Evolutionary conservation across 2,113 vertebrate species (phyloP).

Genomic region (Ibidorhyncha struthersii): DNA sequence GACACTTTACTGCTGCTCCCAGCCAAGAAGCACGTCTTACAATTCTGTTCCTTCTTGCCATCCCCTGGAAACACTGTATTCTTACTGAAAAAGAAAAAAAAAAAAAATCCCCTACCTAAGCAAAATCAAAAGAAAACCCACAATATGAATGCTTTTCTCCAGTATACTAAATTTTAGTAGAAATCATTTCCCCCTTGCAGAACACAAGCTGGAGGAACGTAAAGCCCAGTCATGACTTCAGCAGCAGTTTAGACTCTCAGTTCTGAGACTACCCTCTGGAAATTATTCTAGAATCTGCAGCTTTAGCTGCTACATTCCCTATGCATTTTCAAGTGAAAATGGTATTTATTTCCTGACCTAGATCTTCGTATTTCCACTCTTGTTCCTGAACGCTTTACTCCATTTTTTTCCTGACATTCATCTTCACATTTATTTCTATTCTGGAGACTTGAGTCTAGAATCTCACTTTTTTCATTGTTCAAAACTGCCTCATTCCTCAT

Average conservation of each 20-base stretch:
- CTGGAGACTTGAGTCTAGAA: not conserved
- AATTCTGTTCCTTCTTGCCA: not conserved
- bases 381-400: not conserved
- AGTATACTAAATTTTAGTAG: not conserved
- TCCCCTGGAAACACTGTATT: not conserved
- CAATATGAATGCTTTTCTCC: not conserved
- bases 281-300: not conserved
- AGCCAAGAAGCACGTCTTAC: fast-evolving
- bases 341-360: not conserved
- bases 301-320: not conserved
- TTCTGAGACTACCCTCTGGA: not conserved
- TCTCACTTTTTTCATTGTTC: not conserved
- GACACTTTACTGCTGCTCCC: not conserved
- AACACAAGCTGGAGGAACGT: not conserved
- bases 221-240: not conserved
- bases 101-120: not conserved
- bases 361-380: not conserved
- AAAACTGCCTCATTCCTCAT: not conserved
- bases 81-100: not conserved
- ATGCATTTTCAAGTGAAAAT: not conserved
- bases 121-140: not conserved
- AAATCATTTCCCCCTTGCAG: not conserved
- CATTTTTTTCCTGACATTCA: not conserved
- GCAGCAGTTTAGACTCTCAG: not conserved
- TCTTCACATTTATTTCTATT: not conserved